These are phyloP conservation scores for Cartodere bifasciata DNA, from an alignment of 2,888 invertebrate species.

Conservation along the genomic window DNA sequence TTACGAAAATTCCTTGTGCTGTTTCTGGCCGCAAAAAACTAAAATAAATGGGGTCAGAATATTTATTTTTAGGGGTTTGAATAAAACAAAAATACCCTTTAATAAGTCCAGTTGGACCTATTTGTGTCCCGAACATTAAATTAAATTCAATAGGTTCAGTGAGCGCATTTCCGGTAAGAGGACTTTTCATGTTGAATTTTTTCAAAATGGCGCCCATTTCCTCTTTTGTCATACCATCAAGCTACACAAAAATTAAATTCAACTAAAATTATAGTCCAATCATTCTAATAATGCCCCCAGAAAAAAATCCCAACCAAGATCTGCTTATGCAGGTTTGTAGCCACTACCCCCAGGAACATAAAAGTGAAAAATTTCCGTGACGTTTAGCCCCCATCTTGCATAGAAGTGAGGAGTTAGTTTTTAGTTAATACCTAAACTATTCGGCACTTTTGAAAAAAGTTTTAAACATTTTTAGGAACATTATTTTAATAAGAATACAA, in stretches of 20 bases:
- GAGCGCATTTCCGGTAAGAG: conserved; percentile 87
- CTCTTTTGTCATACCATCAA: conserved; percentile 84
- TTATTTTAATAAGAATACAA: no score
- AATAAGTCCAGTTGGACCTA: conserved; percentile 89
- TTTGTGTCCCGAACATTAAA: conserved; percentile 96
- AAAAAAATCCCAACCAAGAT: no score
- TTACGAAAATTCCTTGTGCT: conserved; percentile 99
- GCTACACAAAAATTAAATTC: conserved; percentile 30
- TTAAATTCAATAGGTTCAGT: conserved; percentile 97
- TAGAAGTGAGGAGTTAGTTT: no score
- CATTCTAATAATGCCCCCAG: no score
- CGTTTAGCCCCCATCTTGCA: no score
- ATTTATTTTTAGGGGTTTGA: not conserved
- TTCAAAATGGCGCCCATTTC: conserved; percentile 79
- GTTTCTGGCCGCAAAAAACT: conserved; percentile 94
- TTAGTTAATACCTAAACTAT: no score
- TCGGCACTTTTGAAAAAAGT: no score
- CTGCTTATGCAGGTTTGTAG: no score
- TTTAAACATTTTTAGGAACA: no score
- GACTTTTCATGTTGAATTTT: conserved; percentile 88
- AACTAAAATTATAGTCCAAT: not conserved
- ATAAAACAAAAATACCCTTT: conserved; percentile 61
- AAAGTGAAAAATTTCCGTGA: no score
- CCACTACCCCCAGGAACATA: no score
- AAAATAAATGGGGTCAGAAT: conserved; percentile 11